Evolutionary conservation across 1,140 invertebrate genomes (phyloP), one percentile per base, ranked within the genome.

Genomic region (Arctopsyche grandis): DNA sequence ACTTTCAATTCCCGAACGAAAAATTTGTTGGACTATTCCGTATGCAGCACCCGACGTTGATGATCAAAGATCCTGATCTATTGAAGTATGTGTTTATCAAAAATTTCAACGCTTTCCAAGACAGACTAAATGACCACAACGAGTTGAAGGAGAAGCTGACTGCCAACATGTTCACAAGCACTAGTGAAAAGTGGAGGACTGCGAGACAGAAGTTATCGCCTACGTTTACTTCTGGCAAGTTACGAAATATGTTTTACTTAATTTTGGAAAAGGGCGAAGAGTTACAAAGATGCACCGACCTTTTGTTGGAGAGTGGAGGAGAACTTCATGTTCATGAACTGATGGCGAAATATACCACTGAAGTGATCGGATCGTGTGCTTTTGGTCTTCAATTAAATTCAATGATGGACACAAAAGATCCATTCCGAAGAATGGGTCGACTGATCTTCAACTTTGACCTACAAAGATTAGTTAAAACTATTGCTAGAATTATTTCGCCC

Each of bases 341-440:
- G 0, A 84, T 87, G 29, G 87, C 85, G 0, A 86, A 86, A 19
- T 92, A 89, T 77, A 89, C 90, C 0, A 91, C 91, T 24, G 92
- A 93, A 81, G 85, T 91, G 0, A 91, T 93, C 24, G 89, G 88
- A 1, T 87, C 85, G 5, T 90, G 89, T 58, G 90, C 89, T 5
- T 93, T 91, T 81, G 92, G 92, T 0, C 84, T 91, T 14, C 84
- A 89, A 5, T 86, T 88, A 71, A 86, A 88, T 56, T 85, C 87
- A 7, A 83, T 89, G 26, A 69, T 83, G 46, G 83, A 90, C 82
- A 84, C 86, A 0, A 81, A 90, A 29, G 84, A 86, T 1, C 84
- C 86, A 83, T 91, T 91, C 76, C 85, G 86, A 5, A 75, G 38
- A 9, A 84, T 86, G 84, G 86, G 86, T 0, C 26, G 0, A 79